Base-by-base conservation (phyloP, 2,888 invertebrate genomes). In the Aricia artaxerxes region DNA sequence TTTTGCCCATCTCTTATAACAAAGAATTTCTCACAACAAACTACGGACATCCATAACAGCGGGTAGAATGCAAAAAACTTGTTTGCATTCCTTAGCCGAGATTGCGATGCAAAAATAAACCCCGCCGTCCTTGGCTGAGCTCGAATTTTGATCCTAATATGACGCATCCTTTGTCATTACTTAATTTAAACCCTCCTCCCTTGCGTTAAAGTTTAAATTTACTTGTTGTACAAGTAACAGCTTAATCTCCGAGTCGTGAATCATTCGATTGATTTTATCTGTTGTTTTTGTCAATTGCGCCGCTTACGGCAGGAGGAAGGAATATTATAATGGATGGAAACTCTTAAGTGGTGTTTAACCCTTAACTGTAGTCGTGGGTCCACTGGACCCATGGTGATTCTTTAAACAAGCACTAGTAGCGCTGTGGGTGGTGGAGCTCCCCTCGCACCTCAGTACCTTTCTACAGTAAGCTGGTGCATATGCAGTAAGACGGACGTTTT, bases 121-220 rank as follows among this genome's bases (percentile, higher is more conserved):
- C 75, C 31, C 49, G 57, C 13, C 76, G 76, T 76, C 76, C 76
- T 76, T 76, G 76, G 57, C 53, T 75, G 49, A 75, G 75, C 76
- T 76, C 76, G 76, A 35, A 76, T 76, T 76, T 76, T 76, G 76
- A 76, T 76, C 76, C 69, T 69, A 69, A 13, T 57, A 44, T 73
- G 73, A 44, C 73, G 73, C 73, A 73, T 73, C 44, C 9, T 13
- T 13, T 5, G 1, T 9, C 35, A 38, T 24, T 69, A 5, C 13
- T 69, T 38, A 35, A 69, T 35, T 35, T 38, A 35, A 38, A 35
- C 16, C 13, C 35, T 69, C 13, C 9, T 35, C 69, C 69, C 38
- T 69, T 1, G 35, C 5, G 35, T 13, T 69, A 24, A 1, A 16
- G 69, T 38, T 69, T 24, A 69, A 35, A 35, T 69, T 69, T 38